These are phyloP conservation scores for Mesorhabditis spiculigera DNA, from an alignment of 2,888 invertebrate species.

Conservation along the genomic window DNA sequence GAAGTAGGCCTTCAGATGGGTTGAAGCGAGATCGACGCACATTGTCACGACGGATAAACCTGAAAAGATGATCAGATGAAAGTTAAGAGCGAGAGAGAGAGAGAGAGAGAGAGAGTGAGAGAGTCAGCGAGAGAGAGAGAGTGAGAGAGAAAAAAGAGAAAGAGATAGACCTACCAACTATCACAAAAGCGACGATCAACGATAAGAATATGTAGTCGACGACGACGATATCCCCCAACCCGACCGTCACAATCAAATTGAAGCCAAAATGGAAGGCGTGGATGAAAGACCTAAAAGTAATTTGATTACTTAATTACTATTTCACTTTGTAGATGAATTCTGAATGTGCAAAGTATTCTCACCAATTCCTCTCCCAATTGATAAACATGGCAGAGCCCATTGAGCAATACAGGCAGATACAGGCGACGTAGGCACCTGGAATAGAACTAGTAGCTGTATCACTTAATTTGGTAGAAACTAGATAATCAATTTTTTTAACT, in stretches of 20 bases:
- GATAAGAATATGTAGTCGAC: slow-evolving; percentile 55
- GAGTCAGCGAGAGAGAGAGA: neutral
- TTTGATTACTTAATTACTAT: too few relatives aligned
- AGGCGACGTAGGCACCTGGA: slow-evolving; percentile 56
- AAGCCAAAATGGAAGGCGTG: slow-evolving; percentile 59
- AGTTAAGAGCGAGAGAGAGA: too few relatives aligned
- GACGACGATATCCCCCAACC: slow-evolving; percentile 58
- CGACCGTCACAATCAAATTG: slow-evolving; percentile 59
- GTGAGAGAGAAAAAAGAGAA: slow-evolving; percentile 10
- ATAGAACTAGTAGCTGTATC: too few relatives aligned
- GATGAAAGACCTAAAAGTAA: slow-evolving; percentile 58
- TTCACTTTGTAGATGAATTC: neutral
- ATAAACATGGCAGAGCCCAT: slow-evolving; percentile 58
- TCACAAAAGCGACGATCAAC: slow-evolving; percentile 58
- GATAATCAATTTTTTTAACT: too few relatives aligned
- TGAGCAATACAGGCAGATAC: slow-evolving; percentile 58
- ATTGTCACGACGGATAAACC: slow-evolving; percentile 59
- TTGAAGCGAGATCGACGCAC: slow-evolving; percentile 59
- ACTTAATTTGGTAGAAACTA: too few relatives aligned
- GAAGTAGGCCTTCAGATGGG: slow-evolving; percentile 59
- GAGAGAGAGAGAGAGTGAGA: too few relatives aligned
- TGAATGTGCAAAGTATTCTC: slow-evolving; percentile 2
- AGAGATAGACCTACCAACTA: slow-evolving; percentile 53
- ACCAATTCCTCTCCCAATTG: slow-evolving; percentile 49
- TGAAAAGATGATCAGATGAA: too few relatives aligned